Conservation (phyloP, 2,888 invertebrate genomes). For the Graphium colonna region DNA sequence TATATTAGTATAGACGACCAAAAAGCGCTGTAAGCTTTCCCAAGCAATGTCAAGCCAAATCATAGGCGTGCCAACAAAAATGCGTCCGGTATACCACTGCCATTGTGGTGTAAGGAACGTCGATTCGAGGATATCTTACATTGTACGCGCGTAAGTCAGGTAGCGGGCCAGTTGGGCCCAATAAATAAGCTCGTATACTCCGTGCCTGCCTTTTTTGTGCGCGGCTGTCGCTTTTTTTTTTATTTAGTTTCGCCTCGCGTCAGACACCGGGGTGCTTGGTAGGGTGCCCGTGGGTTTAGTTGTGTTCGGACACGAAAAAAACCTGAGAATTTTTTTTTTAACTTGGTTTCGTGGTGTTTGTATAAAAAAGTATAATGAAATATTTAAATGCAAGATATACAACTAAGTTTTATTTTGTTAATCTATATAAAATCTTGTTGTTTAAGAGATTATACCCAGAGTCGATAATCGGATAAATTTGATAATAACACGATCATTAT, state of each 20-base stretch:
- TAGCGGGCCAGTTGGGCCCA: constrained; percentile 39
- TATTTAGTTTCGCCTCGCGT: constrained; percentile 30
- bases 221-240: too few relatives aligned
- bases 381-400: too few relatives aligned
- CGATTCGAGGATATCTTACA: constrained; percentile 28
- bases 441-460: background rate
- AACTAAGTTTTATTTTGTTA: background rate
- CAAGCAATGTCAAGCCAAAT: too few relatives aligned
- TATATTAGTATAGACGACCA: too few relatives aligned
- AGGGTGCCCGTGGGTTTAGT: background rate
- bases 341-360: too few relatives aligned
- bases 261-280: constrained; percentile 32
- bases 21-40: too few relatives aligned
- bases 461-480: background rate
- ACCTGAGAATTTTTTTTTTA: background rate
- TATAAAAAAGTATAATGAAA: too few relatives aligned
- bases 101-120: constrained; percentile 25
- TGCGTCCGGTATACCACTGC: constrained; percentile 33
- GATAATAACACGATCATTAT: too few relatives aligned
- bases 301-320: background rate
- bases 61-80: too few relatives aligned
- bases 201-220: constrained; percentile 25
- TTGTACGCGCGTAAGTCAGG: constrained; percentile 51
- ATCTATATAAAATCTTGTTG: background rate
- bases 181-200: constrained; percentile 38